These are phyloP conservation scores for Neosilurus hyrtlii DNA, from an alignment of 2,797 vertebrate genomes.

Conservation along the genomic window DNA sequence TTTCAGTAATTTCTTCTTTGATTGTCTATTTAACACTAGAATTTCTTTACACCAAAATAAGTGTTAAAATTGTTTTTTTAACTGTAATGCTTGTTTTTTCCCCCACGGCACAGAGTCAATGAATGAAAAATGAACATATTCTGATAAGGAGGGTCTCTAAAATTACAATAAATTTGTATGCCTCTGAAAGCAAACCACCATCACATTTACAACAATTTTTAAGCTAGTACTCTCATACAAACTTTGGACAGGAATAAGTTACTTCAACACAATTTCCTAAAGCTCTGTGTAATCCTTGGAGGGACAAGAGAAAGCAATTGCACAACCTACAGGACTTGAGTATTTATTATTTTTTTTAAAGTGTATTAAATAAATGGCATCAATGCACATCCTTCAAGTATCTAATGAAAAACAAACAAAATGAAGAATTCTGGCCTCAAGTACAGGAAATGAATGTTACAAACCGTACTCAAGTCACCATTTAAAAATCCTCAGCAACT, in stretches of 20 bases:
- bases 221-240: slow-evolving; percentile 52
- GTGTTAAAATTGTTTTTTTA: slow-evolving; percentile 28
- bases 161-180: slow-evolving; percentile 46
- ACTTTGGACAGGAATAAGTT: slow-evolving; percentile 52
- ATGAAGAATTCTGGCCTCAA: slow-evolving; percentile 39
- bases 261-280: slow-evolving; percentile 54
- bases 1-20: slow-evolving; percentile 51
- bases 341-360: slow-evolving; percentile 43
- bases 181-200: slow-evolving; percentile 46
- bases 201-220: slow-evolving; percentile 41
- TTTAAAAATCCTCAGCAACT: not conserved
- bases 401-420: slow-evolving; percentile 27
- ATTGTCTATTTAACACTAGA: slow-evolving; percentile 58
- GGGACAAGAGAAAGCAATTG: slow-evolving; percentile 51
- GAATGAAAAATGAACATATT: slow-evolving; percentile 27
- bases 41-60: slow-evolving; percentile 48
- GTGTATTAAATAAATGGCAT: slow-evolving; percentile 46
- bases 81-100: slow-evolving; percentile 30
- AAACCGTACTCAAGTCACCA: slow-evolving; percentile 18
- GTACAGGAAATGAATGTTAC: slow-evolving; percentile 35
- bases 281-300: slow-evolving; percentile 50
- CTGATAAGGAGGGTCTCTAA: slow-evolving; percentile 46
- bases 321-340: slow-evolving; percentile 53
- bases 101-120: slow-evolving; percentile 30
- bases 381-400: slow-evolving; percentile 59